Evolutionary conservation across 1,140 invertebrate genomes (phyloP).

Genomic region (Heliconius eleuchia): DNA sequence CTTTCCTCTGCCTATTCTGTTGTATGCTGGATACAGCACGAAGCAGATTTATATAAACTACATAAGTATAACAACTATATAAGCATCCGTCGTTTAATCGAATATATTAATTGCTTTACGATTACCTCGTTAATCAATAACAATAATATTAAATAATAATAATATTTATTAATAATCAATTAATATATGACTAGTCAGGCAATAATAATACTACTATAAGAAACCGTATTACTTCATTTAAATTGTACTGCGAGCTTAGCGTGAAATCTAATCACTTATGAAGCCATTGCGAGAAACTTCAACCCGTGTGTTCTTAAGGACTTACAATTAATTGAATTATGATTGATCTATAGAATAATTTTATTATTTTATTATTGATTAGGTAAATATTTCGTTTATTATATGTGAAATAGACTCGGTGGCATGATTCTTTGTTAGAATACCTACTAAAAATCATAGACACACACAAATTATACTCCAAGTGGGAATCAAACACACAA

Average conservation of each 20-base stretch:
- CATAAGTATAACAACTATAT: too few species aligned
- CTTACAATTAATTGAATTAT: slow-evolving; percentile 32
- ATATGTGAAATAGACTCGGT: not conserved
- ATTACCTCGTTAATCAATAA: too few species aligned
- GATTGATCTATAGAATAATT: not conserved
- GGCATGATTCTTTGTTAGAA: too few species aligned
- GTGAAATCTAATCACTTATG: slow-evolving; percentile 36
- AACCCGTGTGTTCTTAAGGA: slow-evolving; percentile 18
- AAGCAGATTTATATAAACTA: too few species aligned
- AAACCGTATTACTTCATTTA: slow-evolving; percentile 36
- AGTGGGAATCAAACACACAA: too few species aligned
- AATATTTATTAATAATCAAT: not conserved
- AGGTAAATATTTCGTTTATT: not conserved
- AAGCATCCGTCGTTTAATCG: too few species aligned
- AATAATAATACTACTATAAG: slow-evolving; percentile 11
- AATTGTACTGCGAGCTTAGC: slow-evolving; percentile 35
- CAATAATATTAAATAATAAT: too few species aligned
- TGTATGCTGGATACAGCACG: too few species aligned
- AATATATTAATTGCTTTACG: too few species aligned
- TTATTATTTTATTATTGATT: not conserved
- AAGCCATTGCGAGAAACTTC: slow-evolving; percentile 38
- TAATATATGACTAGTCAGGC: not conserved
- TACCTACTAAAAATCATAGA: too few species aligned
- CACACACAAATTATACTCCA: too few species aligned
- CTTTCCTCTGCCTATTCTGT: too few species aligned